Conservation (phyloP, 2,113 vertebrate species). For the Morone saxatilis region DNA sequence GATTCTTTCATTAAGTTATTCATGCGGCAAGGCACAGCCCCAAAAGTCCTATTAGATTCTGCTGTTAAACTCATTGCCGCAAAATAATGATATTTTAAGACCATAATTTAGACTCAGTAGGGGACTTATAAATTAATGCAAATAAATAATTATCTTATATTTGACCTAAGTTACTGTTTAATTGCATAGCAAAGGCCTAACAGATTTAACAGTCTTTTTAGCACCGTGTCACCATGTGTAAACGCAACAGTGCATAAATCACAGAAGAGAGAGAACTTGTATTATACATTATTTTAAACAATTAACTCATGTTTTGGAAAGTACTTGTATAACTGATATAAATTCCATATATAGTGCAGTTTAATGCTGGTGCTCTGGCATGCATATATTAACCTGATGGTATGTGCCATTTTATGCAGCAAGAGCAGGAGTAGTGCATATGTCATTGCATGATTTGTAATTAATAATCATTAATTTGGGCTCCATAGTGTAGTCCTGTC, state of each 20-base stretch:
- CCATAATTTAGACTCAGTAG: conserved; percentile 35
- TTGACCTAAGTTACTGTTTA: conserved; percentile 48
- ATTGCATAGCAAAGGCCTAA: background rate
- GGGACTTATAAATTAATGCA: conserved; percentile 47
- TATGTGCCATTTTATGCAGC: background rate
- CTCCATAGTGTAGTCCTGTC: background rate
- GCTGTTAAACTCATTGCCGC: conserved; percentile 21
- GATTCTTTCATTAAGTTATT: conserved; percentile 42
- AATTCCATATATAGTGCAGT: background rate
- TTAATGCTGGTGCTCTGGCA: background rate
- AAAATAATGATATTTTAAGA: conserved; percentile 55
- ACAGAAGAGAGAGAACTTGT: background rate
- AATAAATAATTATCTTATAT: conserved; percentile 52
- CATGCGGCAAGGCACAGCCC: conserved; percentile 16
- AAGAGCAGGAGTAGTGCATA: too few species aligned
- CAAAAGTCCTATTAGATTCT: conserved; percentile 30
- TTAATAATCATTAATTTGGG: background rate
- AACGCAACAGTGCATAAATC: background rate
- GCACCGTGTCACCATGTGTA: conserved; percentile 3
- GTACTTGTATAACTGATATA: background rate
- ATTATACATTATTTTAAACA: background rate
- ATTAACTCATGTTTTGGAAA: background rate
- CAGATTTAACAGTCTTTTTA: conserved; percentile 32
- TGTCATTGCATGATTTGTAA: background rate
- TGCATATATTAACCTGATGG: conserved; percentile 7